phyloP scores from a whole-genome alignment of 2,888 invertebrate genomes.

The Drosophila falleni region DNA sequence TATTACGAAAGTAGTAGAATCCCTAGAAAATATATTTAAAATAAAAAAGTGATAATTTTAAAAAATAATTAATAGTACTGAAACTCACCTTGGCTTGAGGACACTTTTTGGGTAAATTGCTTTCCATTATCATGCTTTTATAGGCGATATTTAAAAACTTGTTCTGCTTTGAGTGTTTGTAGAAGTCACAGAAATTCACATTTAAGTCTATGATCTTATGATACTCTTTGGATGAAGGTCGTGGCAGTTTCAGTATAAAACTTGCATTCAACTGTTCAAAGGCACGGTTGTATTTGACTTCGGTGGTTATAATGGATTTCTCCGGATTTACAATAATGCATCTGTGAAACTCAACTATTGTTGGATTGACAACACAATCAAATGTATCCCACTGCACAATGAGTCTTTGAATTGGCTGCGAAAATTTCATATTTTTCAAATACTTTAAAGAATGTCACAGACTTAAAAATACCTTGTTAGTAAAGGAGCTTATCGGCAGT shows the following conservation, averaged over 20 bases:
- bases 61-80: not conserved
- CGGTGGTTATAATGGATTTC: not conserved
- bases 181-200: slow-evolving; percentile 9
- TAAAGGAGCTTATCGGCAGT: not conserved
- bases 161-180: not conserved
- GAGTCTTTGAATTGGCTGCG: not conserved
- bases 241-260: slow-evolving; percentile 9
- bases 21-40: slow-evolving; percentile 36
- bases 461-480: not conserved
- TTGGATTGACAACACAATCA: slow-evolving; percentile 2
- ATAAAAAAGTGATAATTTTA: not conserved
- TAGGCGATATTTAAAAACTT: slow-evolving; percentile 4
- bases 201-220: slow-evolving; percentile 9
- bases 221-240: not conserved
- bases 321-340: slow-evolving; percentile 2
- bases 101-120: slow-evolving; percentile 31
- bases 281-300: slow-evolving; percentile 4
- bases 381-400: slow-evolving; percentile 8
- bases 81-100: slow-evolving; percentile 39
- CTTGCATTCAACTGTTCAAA: slow-evolving; percentile 2
- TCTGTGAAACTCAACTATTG: slow-evolving; percentile 1
- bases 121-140: not conserved
- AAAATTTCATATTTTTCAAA: not conserved
- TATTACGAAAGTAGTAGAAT: slow-evolving; percentile 53
- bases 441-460: not conserved